phyloP scores from a whole-genome alignment of 2,888 invertebrate species.

The Diabrotica balteata region DNA sequence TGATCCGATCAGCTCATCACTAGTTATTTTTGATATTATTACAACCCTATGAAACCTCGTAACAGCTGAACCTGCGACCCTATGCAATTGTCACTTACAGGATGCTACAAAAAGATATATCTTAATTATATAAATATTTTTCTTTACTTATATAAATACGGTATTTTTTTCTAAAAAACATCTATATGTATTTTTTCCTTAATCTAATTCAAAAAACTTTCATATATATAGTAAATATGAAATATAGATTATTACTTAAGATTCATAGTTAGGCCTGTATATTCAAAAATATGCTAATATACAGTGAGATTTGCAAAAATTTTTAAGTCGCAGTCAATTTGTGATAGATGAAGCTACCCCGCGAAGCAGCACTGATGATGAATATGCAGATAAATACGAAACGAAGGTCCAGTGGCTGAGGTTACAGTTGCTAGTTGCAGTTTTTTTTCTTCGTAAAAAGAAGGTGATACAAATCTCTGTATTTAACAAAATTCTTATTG shows the following conservation, averaged over 20 bases:
- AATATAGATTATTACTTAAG: slow-evolving; percentile 62
- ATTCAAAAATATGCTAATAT: slow-evolving; percentile 63
- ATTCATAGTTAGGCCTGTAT: slow-evolving; percentile 63
- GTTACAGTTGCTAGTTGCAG: slow-evolving; percentile 11
- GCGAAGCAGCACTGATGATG: slow-evolving; percentile 39
- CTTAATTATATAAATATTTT: slow-evolving; percentile 57
- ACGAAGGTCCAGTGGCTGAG: slow-evolving; percentile 26
- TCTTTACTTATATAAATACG: slow-evolving; percentile 60
- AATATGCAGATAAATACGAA: slow-evolving; percentile 34
- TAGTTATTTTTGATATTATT: slow-evolving; percentile 6
- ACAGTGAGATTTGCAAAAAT: slow-evolving; percentile 58
- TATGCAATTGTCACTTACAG: slow-evolving; percentile 59
- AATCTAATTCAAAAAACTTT: slow-evolving; percentile 59
- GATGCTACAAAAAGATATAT: slow-evolving; percentile 62
- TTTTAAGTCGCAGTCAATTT: slow-evolving; percentile 55
- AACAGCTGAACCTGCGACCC: slow-evolving; percentile 60
- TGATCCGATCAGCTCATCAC: too few relatives aligned
- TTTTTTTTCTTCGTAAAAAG: background rate
- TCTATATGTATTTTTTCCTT: slow-evolving; percentile 57
- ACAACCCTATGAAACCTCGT: slow-evolving; percentile 47
- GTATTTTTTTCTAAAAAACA: slow-evolving; percentile 59
- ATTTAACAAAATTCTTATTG: slow-evolving; percentile 3
- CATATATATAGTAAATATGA: slow-evolving; percentile 59
- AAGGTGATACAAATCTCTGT: background rate
- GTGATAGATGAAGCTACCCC: slow-evolving; percentile 50